Base-by-base conservation (phyloP, 2,888 invertebrate species). In the Polia nebulosa region DNA sequence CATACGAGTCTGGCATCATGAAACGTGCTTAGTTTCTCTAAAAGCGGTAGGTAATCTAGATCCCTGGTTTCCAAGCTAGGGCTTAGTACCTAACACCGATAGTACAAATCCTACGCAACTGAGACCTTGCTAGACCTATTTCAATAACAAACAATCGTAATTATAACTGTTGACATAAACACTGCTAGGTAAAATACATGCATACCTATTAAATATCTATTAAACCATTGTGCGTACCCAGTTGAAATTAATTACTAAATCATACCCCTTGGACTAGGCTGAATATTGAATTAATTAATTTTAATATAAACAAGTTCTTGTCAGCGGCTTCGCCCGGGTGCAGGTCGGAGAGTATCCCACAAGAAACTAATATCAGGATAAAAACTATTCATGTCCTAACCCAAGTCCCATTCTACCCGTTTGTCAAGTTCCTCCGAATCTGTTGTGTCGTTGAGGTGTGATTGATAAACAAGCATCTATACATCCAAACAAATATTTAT, bases 131-230 rank as follows among this genome's bases (percentile, higher is more conserved):
- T 55, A 29, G 13, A 25, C 58, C 15, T 65, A 79, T 65, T 75
- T 77, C 51, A 70, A 79, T 79, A 75, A 79, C 61, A 70, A 75
- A 75, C 60, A 58, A 52, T 71, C 22, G 41, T 51, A 79, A 77
- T 79, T 79, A 79, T 49, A 62, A 57, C 65, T 59, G 57, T 73
- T 72, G 58, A 79, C 75, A 60, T 45, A 69, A 62, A 66, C 66
- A 27, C 20, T 36, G 17, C 66, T 61, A 44, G 27, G 45, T 72
- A 62, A 53, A 49, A 61, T 61, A 52, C 22, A 56, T 61, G 65
- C 45, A 57, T 22, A 76, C 7, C 72, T 51, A 72, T 76, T 75
- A 75, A 75, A 75, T 77, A 64, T 45, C 72, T 49, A 77, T 67
- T 53, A 58, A 25, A 36, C 36, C 11, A 60, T 44, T 65, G 59